Percentiles rank a stretch among this genome's conserved stretches.
Evolutionary conservation across 1,140 invertebrate genomes (phyloP).

Genomic region (Cotesia glomerata): DNA sequence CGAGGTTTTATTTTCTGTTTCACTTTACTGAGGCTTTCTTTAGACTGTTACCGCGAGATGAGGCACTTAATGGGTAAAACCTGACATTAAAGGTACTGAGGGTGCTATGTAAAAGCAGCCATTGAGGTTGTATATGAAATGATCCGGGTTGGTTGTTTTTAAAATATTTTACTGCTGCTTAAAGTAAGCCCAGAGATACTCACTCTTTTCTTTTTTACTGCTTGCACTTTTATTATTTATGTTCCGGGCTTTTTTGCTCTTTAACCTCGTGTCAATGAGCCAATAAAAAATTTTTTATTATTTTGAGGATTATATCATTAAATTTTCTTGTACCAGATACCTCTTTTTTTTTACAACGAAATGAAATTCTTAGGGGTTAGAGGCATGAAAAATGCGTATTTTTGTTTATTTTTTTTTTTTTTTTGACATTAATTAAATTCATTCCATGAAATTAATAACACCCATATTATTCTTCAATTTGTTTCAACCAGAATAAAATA

Average conservation of each 20-base stretch:
- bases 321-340: too few species aligned
- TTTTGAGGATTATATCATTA: too few species aligned
- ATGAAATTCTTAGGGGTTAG: too few species aligned
- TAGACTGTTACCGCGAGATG: not conserved
- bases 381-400: too few species aligned
- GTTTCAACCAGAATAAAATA: too few species aligned
- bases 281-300: too few species aligned
- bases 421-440: too few species aligned
- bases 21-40: not conserved
- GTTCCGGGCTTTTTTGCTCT: not conserved
- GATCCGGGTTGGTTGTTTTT: constrained; percentile 17
- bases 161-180: constrained; percentile 26
- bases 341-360: too few species aligned
- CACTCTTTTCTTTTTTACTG: constrained; percentile 5
- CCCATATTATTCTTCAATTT: too few species aligned
- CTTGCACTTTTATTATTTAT: not conserved
- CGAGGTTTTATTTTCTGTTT: not conserved
- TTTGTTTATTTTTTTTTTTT: too few species aligned
- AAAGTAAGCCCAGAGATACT: constrained; percentile 7
- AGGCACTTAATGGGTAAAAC: constrained; percentile 12
- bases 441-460: too few species aligned
- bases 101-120: not conserved
- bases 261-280: not conserved
- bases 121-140: constrained; percentile 7
- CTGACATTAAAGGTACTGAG: constrained; percentile 8